A percentile compares a stretch with the other conserved stretches of the same genome.
Conservation (phyloP, 1,140 invertebrate genomes). For the Drosophila serrata region DNA sequence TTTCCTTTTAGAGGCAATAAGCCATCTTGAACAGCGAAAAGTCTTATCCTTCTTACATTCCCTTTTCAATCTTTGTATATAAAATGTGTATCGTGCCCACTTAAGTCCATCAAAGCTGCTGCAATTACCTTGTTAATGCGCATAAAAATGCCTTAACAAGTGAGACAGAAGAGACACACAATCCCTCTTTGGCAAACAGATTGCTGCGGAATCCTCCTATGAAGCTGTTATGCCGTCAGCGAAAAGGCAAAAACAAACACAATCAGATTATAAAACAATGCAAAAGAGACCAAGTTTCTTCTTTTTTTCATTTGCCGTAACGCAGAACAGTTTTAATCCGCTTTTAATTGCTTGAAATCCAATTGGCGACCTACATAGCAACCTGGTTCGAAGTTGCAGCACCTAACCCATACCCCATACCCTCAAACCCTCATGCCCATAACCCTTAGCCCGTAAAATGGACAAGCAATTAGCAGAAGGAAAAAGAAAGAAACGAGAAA, state of each 20-base stretch:
- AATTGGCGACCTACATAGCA: constrained; percentile 73
- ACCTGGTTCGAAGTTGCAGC: constrained; percentile 37
- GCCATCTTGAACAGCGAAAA: constrained; percentile 6
- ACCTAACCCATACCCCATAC: constrained; percentile 1
- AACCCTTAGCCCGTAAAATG: constrained; percentile 33
- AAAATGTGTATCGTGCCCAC: constrained; percentile 6
- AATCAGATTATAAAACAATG: constrained; percentile 71
- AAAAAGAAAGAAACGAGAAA: constrained; percentile 13
- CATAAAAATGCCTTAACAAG: constrained; percentile 70
- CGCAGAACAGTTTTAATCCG: constrained; percentile 65
- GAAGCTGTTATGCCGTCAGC: constrained; percentile 13
- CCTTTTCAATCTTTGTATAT: background rate
- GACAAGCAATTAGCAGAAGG: constrained; percentile 42
- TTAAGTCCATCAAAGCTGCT: constrained; percentile 68
- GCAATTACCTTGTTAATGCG: constrained; percentile 75
- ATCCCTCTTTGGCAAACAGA: background rate
- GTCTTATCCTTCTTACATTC: background rate
- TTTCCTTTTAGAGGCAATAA: constrained; percentile 5
- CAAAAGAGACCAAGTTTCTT: constrained; percentile 36
- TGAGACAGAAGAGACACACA: constrained; percentile 29
- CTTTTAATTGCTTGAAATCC: constrained; percentile 81
- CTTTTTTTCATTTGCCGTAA: constrained; percentile 58
- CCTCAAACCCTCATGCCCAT: constrained; percentile 7
- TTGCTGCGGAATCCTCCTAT: constrained; percentile 4
- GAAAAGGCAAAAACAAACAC: constrained; percentile 34